These are phyloP conservation scores for Saguinus imperator DNA, from an alignment of 2,113 vertebrate genomes.

Conservation along the genomic window DNA sequence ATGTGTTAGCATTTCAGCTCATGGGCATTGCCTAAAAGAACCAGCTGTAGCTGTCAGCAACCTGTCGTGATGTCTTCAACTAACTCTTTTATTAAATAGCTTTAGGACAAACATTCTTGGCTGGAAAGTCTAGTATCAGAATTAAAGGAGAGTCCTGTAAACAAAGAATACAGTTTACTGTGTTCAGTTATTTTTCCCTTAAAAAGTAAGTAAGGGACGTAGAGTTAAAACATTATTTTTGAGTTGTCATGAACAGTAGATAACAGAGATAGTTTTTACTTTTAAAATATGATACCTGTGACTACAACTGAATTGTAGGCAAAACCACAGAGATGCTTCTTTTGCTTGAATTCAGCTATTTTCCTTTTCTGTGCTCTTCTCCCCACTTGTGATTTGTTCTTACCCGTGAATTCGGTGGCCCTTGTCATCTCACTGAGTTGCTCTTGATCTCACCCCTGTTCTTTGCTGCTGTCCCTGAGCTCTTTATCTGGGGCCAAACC, in stretches of 20 bases:
- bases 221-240: neutral
- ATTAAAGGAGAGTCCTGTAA: neutral
- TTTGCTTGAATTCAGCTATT: neutral
- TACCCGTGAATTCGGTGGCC: neutral
- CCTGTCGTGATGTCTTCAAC: neutral
- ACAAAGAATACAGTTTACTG: neutral
- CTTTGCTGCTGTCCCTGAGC: neutral
- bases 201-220: neutral
- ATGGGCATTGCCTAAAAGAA: neutral
- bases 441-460: neutral
- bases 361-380: neutral
- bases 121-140: conserved; percentile 20
- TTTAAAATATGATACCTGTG: neutral
- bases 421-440: neutral
- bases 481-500: neutral
- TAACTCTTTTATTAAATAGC: neutral
- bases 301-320: neutral
- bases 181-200: conserved; percentile 2
- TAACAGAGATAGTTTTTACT: neutral
- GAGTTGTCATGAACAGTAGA: neutral
- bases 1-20: neutral
- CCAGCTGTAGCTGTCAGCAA: neutral
- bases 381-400: neutral
- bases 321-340: neutral
- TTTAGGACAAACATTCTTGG: neutral